These are phyloP conservation scores for Pseudomyrmex pallidus DNA, from an alignment of 1,140 invertebrate species.

Conservation along the genomic window DNA sequence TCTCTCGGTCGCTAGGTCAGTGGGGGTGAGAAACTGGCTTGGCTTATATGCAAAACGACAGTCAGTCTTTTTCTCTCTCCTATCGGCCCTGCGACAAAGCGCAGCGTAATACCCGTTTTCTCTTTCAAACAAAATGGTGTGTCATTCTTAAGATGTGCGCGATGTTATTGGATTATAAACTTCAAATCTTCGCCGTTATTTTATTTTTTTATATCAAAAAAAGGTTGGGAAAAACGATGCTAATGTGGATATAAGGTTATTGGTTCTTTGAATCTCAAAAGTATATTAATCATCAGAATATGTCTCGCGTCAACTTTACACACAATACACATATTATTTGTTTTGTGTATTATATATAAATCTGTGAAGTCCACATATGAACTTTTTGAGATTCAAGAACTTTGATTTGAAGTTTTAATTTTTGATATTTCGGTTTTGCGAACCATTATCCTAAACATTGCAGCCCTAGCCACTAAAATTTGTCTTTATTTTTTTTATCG, in stretches of 20 bases:
- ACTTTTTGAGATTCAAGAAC: neutral
- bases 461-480: too few relatives aligned
- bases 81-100: conserved; percentile 82
- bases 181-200: neutral
- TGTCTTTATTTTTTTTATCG: neutral
- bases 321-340: neutral
- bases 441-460: neutral
- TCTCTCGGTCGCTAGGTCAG: conserved; percentile 80
- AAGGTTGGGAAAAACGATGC: neutral
- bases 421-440: neutral
- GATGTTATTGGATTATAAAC: neutral
- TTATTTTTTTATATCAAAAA: neutral
- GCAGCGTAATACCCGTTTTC: neutral
- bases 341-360: neutral
- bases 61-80: conserved; percentile 87
- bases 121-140: neutral
- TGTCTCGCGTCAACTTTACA: too few relatives aligned
- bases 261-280: neutral
- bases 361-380: too few relatives aligned
- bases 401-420: neutral
- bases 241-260: neutral
- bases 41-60: conserved; percentile 79
- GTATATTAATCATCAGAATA: neutral
- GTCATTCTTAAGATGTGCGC: neutral
- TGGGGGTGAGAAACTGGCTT: conserved; percentile 86